Percentiles rank a stretch among this genome's conserved stretches.
phyloP scores from a whole-genome alignment of 2,113 vertebrate species.

The Orcinus orca region DNA sequence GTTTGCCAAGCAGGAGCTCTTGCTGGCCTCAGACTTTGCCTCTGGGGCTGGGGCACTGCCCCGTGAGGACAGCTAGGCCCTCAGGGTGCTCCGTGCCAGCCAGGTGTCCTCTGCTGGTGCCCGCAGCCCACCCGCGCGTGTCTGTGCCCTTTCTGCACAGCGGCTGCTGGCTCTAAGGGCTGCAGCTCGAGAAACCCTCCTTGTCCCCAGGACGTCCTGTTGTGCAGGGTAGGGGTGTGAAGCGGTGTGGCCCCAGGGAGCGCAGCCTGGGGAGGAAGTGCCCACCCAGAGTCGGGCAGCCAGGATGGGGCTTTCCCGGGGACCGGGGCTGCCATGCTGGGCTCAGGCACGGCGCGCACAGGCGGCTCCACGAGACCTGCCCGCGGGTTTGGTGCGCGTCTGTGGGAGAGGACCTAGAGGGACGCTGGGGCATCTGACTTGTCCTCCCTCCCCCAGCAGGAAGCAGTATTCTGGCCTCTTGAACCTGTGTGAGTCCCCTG shows the following conservation, averaged over 20 bases:
- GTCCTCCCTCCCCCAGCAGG: not conserved
- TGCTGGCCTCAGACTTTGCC: not conserved
- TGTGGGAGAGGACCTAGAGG: not conserved
- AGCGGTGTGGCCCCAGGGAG: not conserved
- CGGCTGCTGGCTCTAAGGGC: not conserved
- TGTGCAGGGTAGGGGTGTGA: not conserved
- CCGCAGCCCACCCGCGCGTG: fast-evolving
- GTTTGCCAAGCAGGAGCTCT: not conserved
- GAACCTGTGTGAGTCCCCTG: not conserved
- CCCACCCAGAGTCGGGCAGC: too few species aligned
- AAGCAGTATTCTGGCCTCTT: not conserved
- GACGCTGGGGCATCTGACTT: not conserved
- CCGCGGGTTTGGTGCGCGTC: not conserved
- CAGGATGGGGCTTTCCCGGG: not conserved
- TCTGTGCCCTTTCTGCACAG: not conserved
- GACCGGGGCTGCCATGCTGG: too few species aligned
- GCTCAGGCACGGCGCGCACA: not conserved
- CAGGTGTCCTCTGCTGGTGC: not conserved
- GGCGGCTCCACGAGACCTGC: not conserved
- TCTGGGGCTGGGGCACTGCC: too few species aligned
- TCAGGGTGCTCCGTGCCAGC: not conserved
- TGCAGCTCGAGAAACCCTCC: not conserved
- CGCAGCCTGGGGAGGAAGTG: too few species aligned
- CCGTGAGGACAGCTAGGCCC: not conserved
- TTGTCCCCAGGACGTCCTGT: not conserved